A percentile compares a stretch with the other conserved stretches of the same genome.
Conservation (phyloP, 2,797 vertebrate genomes). For the Catharus ustulatus region DNA sequence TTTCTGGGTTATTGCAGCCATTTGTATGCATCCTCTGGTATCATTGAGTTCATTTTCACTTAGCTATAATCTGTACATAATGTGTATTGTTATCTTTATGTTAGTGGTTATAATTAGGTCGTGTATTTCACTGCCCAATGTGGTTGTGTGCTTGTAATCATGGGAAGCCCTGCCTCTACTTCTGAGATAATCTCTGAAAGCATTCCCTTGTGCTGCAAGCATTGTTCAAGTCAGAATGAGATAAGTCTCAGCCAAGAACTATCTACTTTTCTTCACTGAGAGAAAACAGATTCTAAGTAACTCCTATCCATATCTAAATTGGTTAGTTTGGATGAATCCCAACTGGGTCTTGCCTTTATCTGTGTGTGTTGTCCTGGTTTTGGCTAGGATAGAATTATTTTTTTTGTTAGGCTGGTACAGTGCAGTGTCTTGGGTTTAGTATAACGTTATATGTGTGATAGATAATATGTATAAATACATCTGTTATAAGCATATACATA, state of each 20-base stretch:
- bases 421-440: background rate
- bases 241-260: background rate
- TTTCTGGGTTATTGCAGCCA: background rate
- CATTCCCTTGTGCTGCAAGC: background rate
- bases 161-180: background rate
- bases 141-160: background rate
- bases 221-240: background rate
- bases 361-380: background rate
- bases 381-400: background rate
- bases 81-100: background rate
- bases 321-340: background rate
- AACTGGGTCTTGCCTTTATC: background rate
- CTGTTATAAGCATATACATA: background rate
- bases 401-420: background rate
- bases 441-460: background rate
- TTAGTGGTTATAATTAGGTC: background rate
- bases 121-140: background rate
- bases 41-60: background rate
- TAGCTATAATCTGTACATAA: background rate
- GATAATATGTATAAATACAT: background rate
- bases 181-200: background rate
- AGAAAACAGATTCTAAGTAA: background rate
- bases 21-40: background rate
- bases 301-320: background rate
- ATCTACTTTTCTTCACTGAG: background rate